phyloP scores from a whole-genome alignment of 1,140 invertebrate genomes.

The Sycophila sp. region DNA sequence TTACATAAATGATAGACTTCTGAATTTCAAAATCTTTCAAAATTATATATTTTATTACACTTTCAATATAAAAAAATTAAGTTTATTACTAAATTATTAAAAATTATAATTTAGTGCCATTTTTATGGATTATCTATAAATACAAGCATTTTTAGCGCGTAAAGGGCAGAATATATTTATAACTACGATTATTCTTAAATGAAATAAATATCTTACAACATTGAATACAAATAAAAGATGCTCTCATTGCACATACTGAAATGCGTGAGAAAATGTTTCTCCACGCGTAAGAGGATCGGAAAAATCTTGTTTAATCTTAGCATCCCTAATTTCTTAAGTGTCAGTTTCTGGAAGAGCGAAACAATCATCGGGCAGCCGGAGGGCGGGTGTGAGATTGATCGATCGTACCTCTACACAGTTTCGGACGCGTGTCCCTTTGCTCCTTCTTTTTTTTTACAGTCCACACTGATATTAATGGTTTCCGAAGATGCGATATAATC shows the following conservation, averaged over 20 bases:
- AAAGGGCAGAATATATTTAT: too few species aligned
- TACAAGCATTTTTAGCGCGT: too few species aligned
- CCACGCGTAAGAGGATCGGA: background rate
- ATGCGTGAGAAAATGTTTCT: constrained; percentile 13
- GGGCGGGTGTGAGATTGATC: constrained; percentile 6
- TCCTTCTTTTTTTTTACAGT: background rate
- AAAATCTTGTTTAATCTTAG: constrained; percentile 10
- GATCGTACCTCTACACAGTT: background rate
- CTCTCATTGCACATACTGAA: background rate
- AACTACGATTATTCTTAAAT: too few species aligned
- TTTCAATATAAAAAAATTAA: too few species aligned
- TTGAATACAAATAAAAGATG: background rate
- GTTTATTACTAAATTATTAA: too few species aligned
- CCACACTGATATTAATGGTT: constrained; percentile 29
- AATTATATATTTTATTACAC: too few species aligned
- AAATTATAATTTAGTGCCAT: too few species aligned
- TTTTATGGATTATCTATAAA: too few species aligned
- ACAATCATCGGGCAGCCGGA: constrained; percentile 2
- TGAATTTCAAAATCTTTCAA: too few species aligned
- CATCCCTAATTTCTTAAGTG: constrained; percentile 20
- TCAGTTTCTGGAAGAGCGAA: constrained; percentile 10
- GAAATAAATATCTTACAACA: too few species aligned
- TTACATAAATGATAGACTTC: too few species aligned
- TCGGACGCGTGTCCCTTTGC: constrained; percentile 11
- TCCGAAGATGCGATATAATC: constrained; percentile 24